Conservation (phyloP, 2,113 vertebrate genomes). For the Crotalus horridus region DNA sequence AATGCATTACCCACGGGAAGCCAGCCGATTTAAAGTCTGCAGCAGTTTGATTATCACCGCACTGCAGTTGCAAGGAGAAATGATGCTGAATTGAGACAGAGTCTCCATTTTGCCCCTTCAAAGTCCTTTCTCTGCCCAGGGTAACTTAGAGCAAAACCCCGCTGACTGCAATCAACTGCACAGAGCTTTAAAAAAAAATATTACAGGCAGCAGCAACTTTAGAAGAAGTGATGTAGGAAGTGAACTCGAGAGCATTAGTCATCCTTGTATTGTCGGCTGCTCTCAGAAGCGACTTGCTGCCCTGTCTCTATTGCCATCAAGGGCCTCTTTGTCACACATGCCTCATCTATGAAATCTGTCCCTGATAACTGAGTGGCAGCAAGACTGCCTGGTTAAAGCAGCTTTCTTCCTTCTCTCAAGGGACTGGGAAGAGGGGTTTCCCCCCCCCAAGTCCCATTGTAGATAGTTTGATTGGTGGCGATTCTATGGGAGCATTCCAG, state of each 20-base stretch:
- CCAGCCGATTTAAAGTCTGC: not conserved
- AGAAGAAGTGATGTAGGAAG: not conserved
- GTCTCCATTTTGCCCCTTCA: not conserved
- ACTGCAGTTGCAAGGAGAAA: not conserved
- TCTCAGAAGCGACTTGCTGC: not conserved
- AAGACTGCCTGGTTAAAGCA: not conserved
- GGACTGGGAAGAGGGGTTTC: not conserved
- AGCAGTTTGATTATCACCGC: not conserved
- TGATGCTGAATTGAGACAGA: not conserved
- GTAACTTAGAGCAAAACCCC: not conserved
- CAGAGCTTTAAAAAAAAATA: not conserved
- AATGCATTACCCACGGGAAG: not conserved
- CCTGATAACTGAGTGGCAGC: not conserved
- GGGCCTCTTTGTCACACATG: constrained; percentile 5
- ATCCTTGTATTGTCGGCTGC: not conserved
- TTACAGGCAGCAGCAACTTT: not conserved
- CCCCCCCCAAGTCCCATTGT: not conserved
- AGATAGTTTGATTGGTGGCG: not conserved
- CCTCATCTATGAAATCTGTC: not conserved
- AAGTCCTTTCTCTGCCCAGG: not conserved
- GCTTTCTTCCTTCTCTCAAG: not conserved
- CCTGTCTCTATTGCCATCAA: not conserved
- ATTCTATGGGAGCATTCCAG: not conserved
- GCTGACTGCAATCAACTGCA: not conserved
- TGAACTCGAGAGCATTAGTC: not conserved